Evolutionary conservation across 2,113 vertebrate species (phyloP).

Genomic region (Pygoscelis adeliae): DNA sequence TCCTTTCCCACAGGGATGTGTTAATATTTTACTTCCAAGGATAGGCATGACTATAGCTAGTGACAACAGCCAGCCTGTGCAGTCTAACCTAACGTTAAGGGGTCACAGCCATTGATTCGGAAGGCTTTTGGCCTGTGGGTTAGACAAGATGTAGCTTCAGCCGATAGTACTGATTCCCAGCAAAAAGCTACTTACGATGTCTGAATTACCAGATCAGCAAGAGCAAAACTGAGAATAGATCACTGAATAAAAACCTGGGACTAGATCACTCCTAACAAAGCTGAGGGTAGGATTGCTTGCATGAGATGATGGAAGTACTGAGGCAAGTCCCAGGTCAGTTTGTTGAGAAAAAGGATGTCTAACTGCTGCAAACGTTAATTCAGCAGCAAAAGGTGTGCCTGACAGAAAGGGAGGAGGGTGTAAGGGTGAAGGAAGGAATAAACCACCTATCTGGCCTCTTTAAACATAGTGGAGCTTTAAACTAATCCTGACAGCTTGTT

Average conservation of each 20-base stretch:
- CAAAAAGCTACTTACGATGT: background rate
- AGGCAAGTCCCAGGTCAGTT: background rate
- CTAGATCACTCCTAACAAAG: background rate
- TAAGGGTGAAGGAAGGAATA: background rate
- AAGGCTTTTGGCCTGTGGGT: background rate
- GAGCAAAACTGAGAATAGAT: background rate
- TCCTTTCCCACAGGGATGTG: background rate
- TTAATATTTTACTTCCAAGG: slow-evolving; percentile 17
- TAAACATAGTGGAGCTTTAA: background rate
- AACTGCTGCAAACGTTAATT: background rate
- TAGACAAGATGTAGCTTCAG: background rate
- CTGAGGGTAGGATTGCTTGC: background rate
- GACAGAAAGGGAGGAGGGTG: background rate
- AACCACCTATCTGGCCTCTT: background rate
- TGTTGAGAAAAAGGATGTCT: background rate
- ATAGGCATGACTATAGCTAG: background rate
- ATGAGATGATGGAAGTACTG: background rate
- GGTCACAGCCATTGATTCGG: background rate
- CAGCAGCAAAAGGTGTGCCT: background rate
- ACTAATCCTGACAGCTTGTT: background rate
- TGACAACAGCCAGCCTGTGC: background rate
- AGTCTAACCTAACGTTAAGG: background rate
- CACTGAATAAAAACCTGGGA: background rate
- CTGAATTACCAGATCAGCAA: background rate
- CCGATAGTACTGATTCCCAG: background rate